Conservation (phyloP, 2,113 vertebrate species). For the Alethe castanea region DNA sequence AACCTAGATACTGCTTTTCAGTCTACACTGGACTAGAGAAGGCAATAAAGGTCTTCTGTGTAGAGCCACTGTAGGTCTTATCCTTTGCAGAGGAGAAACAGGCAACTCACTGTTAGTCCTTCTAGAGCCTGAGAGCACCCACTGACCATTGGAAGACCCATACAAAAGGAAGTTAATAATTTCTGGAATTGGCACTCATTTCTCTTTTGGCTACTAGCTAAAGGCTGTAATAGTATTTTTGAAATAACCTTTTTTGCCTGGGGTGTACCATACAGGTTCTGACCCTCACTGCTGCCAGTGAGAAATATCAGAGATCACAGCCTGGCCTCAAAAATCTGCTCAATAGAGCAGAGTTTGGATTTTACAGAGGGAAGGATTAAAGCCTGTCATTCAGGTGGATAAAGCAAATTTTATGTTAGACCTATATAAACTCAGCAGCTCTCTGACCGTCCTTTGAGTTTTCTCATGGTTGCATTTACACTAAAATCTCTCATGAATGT, state of each 20-base stretch:
- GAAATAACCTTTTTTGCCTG: background rate
- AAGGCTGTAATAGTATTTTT: background rate
- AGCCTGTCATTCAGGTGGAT: background rate
- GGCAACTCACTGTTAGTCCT: background rate
- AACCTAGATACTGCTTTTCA: background rate
- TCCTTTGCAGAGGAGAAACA: background rate
- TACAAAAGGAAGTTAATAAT: background rate
- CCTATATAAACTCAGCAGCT: background rate
- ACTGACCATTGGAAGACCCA: background rate
- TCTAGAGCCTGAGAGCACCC: background rate
- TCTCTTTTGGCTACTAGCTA: background rate
- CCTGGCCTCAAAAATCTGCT: background rate
- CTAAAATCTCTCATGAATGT: background rate
- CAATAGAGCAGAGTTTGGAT: background rate
- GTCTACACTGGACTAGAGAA: background rate
- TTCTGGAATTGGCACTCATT: background rate
- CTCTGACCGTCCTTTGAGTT: background rate
- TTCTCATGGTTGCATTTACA: background rate
- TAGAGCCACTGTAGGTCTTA: background rate
- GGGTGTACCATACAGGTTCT: background rate
- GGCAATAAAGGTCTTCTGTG: background rate
- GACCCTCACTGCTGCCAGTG: background rate
- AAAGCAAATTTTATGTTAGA: background rate
- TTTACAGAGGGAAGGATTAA: background rate
- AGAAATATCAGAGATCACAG: background rate